Evolutionary conservation across 2,797 vertebrate species (phyloP), one percentile per base, ranked within the genome.

Genomic region (Allobates femoralis): DNA sequence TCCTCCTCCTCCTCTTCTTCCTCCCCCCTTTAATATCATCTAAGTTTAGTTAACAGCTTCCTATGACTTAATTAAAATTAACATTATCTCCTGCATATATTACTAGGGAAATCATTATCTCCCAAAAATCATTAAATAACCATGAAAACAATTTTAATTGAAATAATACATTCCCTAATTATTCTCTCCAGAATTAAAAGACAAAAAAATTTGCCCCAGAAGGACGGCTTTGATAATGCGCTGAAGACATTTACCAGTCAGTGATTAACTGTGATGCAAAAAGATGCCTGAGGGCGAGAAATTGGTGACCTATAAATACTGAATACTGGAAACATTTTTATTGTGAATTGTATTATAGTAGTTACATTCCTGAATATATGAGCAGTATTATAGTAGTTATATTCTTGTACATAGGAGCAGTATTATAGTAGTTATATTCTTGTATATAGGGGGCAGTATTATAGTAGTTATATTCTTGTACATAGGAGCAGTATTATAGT

Each of bases 71-170:
- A 79, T 80, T 78, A 80, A 73, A 85, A 74, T 73, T n/a, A 85
- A 62, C 66, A 80, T 85, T 80, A 85, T 85, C 66, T 46, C 53
- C 78, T 73, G 84, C 84, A 79, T 85, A 79, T 79, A 85, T 85
- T 79, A 85, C 66, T 26, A 19, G 41, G n/a, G 51, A 85, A 71
- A 69, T 46, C 51, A 74, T 85, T 80, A 85, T 85, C 84, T 73
- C 53, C 41, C 67, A 80, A 80, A 53, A 73, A 80, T 80, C 77
- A 85, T 85, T 80, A 85, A 85, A 80, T 74, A 85, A 80, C 66
- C 84, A 79, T 85, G 84, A 85, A n/a, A 71, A 80, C 64, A 23
- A 37, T 79, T 85, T 80, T 79, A 85, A 79, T 85, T 80, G 77
- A 85, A 79, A 73, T 55, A 79, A 79, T 80, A 71, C 26, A 78